Conservation (phyloP, 2,797 vertebrate species). For the Periparus ater region DNA sequence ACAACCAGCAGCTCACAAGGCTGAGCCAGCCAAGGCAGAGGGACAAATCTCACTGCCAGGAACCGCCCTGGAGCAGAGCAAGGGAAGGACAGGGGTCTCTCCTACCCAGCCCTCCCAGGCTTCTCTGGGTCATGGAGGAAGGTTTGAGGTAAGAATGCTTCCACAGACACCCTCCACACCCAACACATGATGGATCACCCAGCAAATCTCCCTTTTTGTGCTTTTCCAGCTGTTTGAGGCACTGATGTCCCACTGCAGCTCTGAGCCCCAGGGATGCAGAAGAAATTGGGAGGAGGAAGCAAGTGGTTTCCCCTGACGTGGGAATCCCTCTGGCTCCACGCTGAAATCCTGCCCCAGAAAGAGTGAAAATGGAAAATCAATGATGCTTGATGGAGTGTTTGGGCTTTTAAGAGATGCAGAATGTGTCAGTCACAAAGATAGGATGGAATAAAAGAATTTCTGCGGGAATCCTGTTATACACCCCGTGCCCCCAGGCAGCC, state of each 20-base stretch:
- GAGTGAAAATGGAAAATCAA: not conserved
- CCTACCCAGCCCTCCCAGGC: not conserved
- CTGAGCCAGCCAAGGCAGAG: not conserved
- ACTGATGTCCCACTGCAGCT: not conserved
- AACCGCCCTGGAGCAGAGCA: not conserved
- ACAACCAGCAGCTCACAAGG: not conserved
- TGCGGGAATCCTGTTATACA: not conserved
- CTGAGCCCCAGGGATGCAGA: not conserved
- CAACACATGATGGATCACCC: not conserved
- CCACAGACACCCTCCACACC: not conserved
- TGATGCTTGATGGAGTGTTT: not conserved
- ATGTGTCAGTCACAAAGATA: not conserved
- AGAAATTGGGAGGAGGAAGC: not conserved
- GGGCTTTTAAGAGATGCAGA: not conserved
- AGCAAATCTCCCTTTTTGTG: not conserved
- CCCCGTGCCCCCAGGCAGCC: not conserved
- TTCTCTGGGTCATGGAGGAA: not conserved
- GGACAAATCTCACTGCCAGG: not conserved
- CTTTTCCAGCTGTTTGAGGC: not conserved
- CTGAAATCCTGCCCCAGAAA: not conserved
- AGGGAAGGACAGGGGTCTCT: not conserved
- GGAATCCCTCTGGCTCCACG: not conserved
- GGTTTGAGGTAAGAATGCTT: not conserved
- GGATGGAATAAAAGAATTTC: rapidly evolving
- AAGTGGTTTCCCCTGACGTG: not conserved